Conservation (phyloP, 2,888 invertebrate species). For the Masnerella sp. region DNA sequence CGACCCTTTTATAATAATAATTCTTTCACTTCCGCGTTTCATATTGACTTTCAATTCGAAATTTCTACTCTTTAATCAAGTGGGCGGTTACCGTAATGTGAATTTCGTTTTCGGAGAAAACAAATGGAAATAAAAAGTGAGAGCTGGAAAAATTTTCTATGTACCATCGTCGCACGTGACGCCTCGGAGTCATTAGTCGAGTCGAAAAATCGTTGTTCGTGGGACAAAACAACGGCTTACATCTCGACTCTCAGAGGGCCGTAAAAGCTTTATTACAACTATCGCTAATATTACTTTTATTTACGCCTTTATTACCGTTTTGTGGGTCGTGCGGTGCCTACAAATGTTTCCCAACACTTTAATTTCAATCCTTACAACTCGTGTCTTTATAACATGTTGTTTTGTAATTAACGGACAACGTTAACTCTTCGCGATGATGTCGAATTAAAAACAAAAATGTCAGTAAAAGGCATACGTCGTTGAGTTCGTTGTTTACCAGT, state of each 20-base stretch:
- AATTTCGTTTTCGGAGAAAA: background rate
- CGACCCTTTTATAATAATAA: conserved; percentile 4
- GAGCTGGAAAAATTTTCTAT: conserved; percentile 2
- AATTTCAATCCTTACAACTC: conserved; percentile 28
- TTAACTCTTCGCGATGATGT: conserved; percentile 7
- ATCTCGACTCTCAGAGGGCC: conserved; percentile 52
- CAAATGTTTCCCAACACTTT: conserved; percentile 32
- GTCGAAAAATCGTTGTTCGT: conserved; percentile 12
- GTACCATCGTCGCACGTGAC: conserved; percentile 9
- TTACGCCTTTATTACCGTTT: conserved; percentile 62
- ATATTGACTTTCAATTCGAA: conserved; percentile 2
- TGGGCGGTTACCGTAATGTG: no score
- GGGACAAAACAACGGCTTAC: conserved; percentile 22
- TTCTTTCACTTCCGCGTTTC: background rate
- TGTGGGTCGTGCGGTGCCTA: conserved; percentile 27
- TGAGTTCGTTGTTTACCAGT: no score
- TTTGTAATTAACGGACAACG: conserved; percentile 25
- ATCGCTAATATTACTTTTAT: conserved; percentile 66
- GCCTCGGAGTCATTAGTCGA: no score
- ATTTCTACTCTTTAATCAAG: conserved; percentile 1
- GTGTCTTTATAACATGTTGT: conserved; percentile 28
- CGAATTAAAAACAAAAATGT: conserved; percentile 8
- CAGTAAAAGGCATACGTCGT: background rate
- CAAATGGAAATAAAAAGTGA: conserved; percentile 9
- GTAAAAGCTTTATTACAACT: conserved; percentile 68